These are phyloP conservation scores for Leptopilina syphax DNA, from an alignment of 2,888 invertebrate genomes.

Conservation along the genomic window DNA sequence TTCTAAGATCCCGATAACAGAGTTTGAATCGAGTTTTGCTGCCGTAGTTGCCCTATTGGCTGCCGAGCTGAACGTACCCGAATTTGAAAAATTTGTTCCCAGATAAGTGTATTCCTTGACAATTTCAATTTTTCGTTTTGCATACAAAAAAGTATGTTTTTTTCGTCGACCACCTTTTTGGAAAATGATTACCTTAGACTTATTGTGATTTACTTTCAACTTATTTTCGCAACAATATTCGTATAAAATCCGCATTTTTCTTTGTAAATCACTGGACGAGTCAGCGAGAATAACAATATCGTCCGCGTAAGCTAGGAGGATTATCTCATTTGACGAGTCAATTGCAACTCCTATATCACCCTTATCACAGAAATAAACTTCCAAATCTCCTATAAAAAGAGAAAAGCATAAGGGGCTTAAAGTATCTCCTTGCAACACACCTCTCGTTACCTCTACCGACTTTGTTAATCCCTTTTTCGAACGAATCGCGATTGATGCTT, in stretches of 20 bases:
- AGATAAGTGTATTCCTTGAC: conserved; percentile 47
- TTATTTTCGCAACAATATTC: not conserved
- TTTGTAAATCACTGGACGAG: not conserved
- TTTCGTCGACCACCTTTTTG: not conserved
- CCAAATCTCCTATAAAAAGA: not conserved
- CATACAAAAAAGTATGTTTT: not conserved
- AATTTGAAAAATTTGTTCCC: conserved; percentile 48
- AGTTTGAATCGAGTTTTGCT: not conserved
- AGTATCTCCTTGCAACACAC: not conserved
- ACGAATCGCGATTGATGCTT: not conserved
- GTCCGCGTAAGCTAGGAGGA: not conserved
- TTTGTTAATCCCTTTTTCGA: not conserved
- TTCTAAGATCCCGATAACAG: not conserved
- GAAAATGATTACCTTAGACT: not conserved
- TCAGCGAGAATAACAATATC: not conserved
- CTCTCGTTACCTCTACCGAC: not conserved
- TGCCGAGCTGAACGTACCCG: conserved; percentile 49
- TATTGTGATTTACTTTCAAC: not conserved
- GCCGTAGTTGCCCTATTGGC: conserved; percentile 44
- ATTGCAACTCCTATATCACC: not conserved
- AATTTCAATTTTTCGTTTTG: not conserved
- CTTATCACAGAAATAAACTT: not conserved
- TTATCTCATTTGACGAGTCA: not conserved
- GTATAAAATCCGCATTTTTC: not conserved
- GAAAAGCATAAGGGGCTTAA: not conserved